Conservation (phyloP, 2,113 vertebrate species). For the Urocolius indicus region DNA sequence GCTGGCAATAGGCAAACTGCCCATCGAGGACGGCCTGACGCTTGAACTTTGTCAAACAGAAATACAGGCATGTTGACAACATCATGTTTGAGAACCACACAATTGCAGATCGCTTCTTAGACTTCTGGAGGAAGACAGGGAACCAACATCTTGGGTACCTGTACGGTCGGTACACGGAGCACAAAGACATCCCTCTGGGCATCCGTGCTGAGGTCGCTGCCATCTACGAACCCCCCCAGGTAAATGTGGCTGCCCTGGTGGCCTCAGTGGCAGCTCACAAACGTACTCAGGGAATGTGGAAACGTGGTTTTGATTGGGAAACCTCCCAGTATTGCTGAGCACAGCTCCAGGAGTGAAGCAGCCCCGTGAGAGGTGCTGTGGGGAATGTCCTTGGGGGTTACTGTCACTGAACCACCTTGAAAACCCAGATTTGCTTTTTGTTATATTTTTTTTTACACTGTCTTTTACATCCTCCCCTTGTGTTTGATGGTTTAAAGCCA, state of each 20-base stretch:
- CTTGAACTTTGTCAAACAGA: slow-evolving; percentile 77
- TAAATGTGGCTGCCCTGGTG: not conserved
- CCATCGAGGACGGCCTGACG: not conserved
- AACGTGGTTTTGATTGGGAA: not conserved
- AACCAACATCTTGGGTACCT: slow-evolving; percentile 93
- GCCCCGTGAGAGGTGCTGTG: accelerated
- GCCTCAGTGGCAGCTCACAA: accelerated
- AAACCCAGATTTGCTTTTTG: not conserved
- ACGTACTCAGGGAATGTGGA: accelerated
- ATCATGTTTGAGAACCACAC: slow-evolving; percentile 99
- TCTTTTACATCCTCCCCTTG: not conserved
- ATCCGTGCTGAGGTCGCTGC: slow-evolving; percentile 95
- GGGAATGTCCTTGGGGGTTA: not conserved
- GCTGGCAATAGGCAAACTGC: not conserved
- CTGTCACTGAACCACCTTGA: not conserved
- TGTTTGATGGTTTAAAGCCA: not conserved
- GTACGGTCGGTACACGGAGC: slow-evolving; percentile 95
- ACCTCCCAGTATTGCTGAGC: accelerated
- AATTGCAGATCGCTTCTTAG: slow-evolving; percentile 96
- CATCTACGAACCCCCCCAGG: slow-evolving; percentile 98
- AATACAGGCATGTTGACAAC: slow-evolving; percentile 99
- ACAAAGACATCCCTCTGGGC: slow-evolving; percentile 96
- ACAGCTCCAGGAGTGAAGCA: not conserved
- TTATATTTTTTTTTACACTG: not conserved
- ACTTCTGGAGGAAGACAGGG: slow-evolving; percentile 99